Percentiles rank a stretch among this genome's conserved stretches.
Conservation (phyloP, 2,797 vertebrate genomes). For the Tauraco hartlaubi region DNA sequence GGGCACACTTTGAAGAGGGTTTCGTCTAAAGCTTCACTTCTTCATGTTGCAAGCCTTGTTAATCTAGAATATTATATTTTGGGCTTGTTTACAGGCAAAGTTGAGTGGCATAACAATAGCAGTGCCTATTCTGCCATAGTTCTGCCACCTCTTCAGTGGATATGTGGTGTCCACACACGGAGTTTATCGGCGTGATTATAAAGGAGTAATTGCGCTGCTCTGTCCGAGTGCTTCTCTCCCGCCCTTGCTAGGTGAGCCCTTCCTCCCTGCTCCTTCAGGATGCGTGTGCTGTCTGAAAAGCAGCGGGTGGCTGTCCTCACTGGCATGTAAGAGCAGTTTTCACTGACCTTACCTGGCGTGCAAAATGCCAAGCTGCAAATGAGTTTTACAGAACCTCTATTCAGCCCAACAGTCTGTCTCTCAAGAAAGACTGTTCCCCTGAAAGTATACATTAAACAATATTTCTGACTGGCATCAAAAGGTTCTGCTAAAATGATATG, state of each 20-base stretch:
- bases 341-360: background rate
- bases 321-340: background rate
- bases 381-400: background rate
- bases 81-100: background rate
- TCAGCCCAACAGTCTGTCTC: background rate
- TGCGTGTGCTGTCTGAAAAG: rapidly evolving
- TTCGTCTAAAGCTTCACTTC: background rate
- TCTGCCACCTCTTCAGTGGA: background rate
- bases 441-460: background rate
- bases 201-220: background rate
- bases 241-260: background rate
- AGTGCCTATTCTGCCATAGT: background rate
- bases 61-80: background rate
- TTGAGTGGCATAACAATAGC: background rate
- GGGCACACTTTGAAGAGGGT: background rate
- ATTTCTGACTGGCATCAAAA: constrained; percentile 44
- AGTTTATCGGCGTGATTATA: background rate
- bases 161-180: rapidly evolving
- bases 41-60: background rate
- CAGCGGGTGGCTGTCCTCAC: background rate
- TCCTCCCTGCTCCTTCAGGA: background rate
- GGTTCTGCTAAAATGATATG: constrained; percentile 36
- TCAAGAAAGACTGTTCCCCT: background rate
- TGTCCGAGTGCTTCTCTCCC: background rate
- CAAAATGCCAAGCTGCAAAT: background rate